These are phyloP conservation scores for Ichneumon xanthorius DNA, from an alignment of 2,888 invertebrate genomes.

Conservation along the genomic window DNA sequence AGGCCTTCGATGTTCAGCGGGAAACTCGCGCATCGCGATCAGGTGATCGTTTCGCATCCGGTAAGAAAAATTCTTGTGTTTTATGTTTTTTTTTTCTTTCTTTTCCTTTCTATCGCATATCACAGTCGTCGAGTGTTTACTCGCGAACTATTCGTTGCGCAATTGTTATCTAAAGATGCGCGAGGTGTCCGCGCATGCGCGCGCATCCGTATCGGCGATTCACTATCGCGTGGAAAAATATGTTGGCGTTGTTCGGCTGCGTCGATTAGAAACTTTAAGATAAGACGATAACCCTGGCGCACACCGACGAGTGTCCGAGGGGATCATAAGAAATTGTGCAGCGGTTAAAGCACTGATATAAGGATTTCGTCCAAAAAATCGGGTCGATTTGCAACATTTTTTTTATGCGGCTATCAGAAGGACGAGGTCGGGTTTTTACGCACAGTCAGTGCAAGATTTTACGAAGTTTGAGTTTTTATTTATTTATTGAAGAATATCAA, in stretches of 20 bases:
- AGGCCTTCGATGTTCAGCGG: slow-evolving; percentile 95
- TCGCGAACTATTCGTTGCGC: slow-evolving; percentile 23
- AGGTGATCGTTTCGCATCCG: slow-evolving; percentile 96
- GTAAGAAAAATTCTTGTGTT: slow-evolving; percentile 82
- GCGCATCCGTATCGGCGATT: neutral
- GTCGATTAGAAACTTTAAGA: slow-evolving; percentile 33
- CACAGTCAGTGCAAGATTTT: no score
- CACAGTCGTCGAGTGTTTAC: slow-evolving; percentile 11
- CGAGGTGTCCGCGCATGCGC: neutral
- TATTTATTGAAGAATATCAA: no score
- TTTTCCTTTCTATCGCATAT: neutral
- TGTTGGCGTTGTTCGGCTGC: neutral
- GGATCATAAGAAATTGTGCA: slow-evolving; percentile 7
- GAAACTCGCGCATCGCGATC: slow-evolving; percentile 89
- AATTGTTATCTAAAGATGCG: slow-evolving; percentile 28
- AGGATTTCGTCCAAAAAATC: no score
- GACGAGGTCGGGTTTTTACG: no score
- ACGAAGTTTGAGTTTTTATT: no score
- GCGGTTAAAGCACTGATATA: no score
- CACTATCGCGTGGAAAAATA: neutral
- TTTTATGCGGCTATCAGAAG: no score
- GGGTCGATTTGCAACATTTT: no score
- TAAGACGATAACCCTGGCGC: slow-evolving; percentile 40
- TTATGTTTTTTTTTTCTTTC: neutral
- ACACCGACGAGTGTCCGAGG: neutral